These are phyloP conservation scores for Acronicta psi DNA, from an alignment of 2,888 invertebrate genomes.

Conservation along the genomic window DNA sequence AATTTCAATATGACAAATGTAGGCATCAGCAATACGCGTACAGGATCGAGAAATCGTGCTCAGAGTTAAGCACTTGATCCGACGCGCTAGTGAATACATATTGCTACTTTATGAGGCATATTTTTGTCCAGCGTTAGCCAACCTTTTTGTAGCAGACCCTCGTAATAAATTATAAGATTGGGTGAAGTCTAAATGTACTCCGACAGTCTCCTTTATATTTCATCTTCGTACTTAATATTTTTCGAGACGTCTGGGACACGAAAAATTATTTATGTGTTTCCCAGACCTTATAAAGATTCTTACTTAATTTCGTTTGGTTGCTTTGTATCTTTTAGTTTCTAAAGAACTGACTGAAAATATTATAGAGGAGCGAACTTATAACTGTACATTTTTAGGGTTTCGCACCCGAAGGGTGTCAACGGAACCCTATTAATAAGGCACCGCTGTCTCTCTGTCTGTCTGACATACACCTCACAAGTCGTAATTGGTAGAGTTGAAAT, in stretches of 20 bases:
- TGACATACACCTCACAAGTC: too few relatives aligned
- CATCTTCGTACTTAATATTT: constrained; percentile 14
- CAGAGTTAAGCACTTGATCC: constrained; percentile 9
- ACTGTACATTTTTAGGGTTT: too few relatives aligned
- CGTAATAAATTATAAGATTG: constrained; percentile 22
- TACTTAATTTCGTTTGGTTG: neutral
- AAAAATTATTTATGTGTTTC: constrained; percentile 2
- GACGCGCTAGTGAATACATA: constrained; percentile 22
- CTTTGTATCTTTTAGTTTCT: neutral
- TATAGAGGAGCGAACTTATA: too few relatives aligned
- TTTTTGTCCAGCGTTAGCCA: constrained; percentile 5
- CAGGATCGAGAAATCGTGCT: constrained; percentile 14
- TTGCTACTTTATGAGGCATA: constrained; percentile 5
- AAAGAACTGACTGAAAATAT: too few relatives aligned
- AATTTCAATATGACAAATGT: constrained; percentile 5
- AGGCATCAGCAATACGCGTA: neutral
- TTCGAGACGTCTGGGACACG: constrained; percentile 8
- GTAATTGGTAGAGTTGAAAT: too few relatives aligned
- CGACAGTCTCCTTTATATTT: constrained; percentile 18
- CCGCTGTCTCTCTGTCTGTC: too few relatives aligned
- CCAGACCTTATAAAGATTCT: neutral
- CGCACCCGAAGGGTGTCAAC: too few relatives aligned
- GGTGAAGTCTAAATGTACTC: constrained; percentile 10
- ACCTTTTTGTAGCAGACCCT: constrained; percentile 10
- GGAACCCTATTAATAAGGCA: too few relatives aligned